Base-by-base conservation (phyloP, 2,888 invertebrate genomes). In the Urechis unicinctus region DNA sequence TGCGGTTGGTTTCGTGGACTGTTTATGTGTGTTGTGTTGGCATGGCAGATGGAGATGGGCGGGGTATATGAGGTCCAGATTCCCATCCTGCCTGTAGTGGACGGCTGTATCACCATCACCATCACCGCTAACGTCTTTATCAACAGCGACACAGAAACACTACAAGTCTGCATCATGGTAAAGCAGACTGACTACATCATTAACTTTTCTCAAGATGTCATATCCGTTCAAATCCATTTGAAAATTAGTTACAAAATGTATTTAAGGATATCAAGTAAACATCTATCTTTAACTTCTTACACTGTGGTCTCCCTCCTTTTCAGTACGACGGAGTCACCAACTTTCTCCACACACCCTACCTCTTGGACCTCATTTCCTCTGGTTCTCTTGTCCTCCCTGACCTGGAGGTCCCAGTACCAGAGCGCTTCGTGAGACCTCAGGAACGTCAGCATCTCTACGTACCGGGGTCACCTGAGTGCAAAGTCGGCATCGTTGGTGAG, bases 371-470 rank as follows among this genome's bases (percentile, higher is more conserved):
- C 57, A 93, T 92, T 62, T 93, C 88, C 79, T 68, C 67, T 44
- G 72, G 70, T 17, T 72, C 92, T 0, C 89, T 89, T 78, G 87
- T 90, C 52, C 88, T 94, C 80, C 93, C 94, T 70, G 93, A 94
- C 77, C 87, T 96, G 86, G 92, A 95, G 79, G 90, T 95, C 1
- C 92, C 93, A 78, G 87, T 96, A 4, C 93, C 94, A 0, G 94
- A 96, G 78, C 88, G 1, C 91, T 96, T 75, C 2, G 83, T 91
- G 56, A 91, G 94, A 64, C 91, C 94, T 0, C 93, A 94, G 77
- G 88, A 91, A 65, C 88, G 88, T 60, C 86, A 88, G 69, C 87
- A 91, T 66, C 89, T 93, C 80, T 97, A 93, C 78, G 89, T 96
- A 51, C 94, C 88, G 75, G 94, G 94, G 0, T 94, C 94, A 0